Conservation (phyloP, 2,888 invertebrate species). For the Sphaerophoria rueppellii region DNA sequence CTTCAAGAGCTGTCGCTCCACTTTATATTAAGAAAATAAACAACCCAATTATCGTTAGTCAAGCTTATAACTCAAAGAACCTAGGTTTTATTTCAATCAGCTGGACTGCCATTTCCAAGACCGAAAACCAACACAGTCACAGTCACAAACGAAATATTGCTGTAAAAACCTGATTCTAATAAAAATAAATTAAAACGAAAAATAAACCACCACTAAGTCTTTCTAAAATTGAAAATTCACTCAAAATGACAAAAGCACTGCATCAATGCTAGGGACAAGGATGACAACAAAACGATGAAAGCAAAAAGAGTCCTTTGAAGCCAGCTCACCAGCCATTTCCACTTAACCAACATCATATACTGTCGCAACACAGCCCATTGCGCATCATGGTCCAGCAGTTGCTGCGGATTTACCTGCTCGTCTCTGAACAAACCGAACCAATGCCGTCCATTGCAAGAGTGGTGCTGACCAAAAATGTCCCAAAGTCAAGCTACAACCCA, state of each 20-base stretch:
- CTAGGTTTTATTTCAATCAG: too few species aligned
- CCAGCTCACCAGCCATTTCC: background rate
- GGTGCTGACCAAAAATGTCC: background rate
- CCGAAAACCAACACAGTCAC: too few species aligned
- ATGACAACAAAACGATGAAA: background rate
- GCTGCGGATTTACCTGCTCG: conserved; percentile 44
- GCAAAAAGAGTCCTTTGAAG: background rate
- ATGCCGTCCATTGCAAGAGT: background rate
- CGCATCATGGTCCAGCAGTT: conserved; percentile 32
- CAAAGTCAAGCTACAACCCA: conserved; percentile 21
- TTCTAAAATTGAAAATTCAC: conserved; percentile 52
- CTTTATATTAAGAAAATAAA: too few species aligned
- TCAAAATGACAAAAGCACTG: conserved; percentile 36
- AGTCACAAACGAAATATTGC: background rate
- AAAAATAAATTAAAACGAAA: conserved; percentile 17
- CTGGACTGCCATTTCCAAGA: too few species aligned
- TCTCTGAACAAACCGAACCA: background rate
- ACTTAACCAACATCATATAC: background rate
- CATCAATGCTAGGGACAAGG: background rate
- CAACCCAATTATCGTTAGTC: too few species aligned
- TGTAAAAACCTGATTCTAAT: background rate
- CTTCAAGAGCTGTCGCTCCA: too few species aligned
- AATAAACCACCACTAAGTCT: conserved; percentile 45
- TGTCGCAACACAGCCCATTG: conserved; percentile 17
- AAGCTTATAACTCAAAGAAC: too few species aligned